Evolutionary conservation across 2,888 invertebrate species (phyloP), one percentile per base, ranked within the genome.

Genomic region (Tetragnatha montana): DNA sequence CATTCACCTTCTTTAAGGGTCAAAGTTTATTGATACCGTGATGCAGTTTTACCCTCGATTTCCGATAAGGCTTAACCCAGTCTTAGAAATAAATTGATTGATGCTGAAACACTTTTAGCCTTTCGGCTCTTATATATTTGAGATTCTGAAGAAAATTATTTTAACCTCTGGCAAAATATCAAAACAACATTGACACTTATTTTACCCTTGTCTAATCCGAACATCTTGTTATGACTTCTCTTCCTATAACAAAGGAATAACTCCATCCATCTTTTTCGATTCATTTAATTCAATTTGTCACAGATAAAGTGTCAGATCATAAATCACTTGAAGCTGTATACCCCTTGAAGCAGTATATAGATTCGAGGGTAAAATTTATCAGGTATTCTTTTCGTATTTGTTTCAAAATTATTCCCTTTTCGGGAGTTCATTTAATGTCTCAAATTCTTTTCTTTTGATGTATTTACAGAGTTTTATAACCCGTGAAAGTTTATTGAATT

Each of bases 221-320:
- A 8, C 60, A 12, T 60, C 60, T 60, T 60, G 60, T 60, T 60
- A 17, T 60, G 60, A 60, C 60, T 60, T 60, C 14, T 4, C 21
- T 8, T 73, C 17, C 1, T 22, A 21, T 8, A 47, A 35, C n/a
- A n/a, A 17, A 71, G 71, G 73, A 81, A 81, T 73, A 22, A 1
- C 1, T 8, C 6, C 50, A 71, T 81, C 21, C 21, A 51, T 81
- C 71, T 50, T 17, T 73, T 19, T 50, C 14, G 50, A 51, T 70
- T 81, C 51, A 81, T 22, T 81, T 22, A 81, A 81, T 70, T 71
- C 71, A 82, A 82, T 82, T 74, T 74, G 74, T 74, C 74, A 74
- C 17, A n/a, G n/a, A 22, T 17, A 12, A n/a, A 51, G 35, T 47
- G 22, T 19, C 12, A 51, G 50, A 17, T 10, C 8, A 82, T 82